Evolutionary conservation across 2,113 vertebrate species (phyloP), one percentile per base, ranked within the genome.

Genomic region (Hucho hucho): DNA sequence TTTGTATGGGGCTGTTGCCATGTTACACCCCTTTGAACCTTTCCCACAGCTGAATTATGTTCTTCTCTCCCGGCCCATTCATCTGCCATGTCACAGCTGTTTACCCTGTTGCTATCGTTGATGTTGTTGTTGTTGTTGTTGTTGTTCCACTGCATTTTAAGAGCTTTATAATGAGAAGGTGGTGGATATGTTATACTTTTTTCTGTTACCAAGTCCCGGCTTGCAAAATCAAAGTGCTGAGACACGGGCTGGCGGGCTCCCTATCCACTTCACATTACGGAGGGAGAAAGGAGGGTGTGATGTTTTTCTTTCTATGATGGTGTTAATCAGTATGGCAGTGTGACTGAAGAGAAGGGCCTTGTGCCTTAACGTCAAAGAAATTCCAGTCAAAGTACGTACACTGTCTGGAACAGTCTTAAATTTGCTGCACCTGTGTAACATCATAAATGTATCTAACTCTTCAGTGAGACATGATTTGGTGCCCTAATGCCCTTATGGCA

Each of bases 51-150:
- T 72, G 75, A 77, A 77, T 75, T 72, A 70, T 86, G 26, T 59
- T 49, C 32, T 28, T 69, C 16, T 29, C 75, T 61, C 20, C 20
- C 53, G 37, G 46, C 18, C 24, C 80, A 82, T 80, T 79, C 69
- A 53, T 79, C 81, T 68, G 9, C 49, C 63, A 59, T 77, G 77
- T 75, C 73, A 66, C 76, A 43, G 58, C 25, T 81, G 73, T 83
- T 85, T 83, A 74, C 64, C 43, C 29, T 22, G 72, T 75, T 79
- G 75, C 75, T 69, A 64, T 72, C 66, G 37, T 72, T 64, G 63
- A 46, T 22, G 69, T 77, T 79, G 73, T 70, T 72, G 63, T 69
- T 71, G 26, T 69, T 71, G 26, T 66, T 79, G 71, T 64, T 80
- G 26, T 76, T 64, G 70, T 73, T 61, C 6, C 58, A 61, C 58